Evolutionary conservation across 2,797 vertebrate species (phyloP), one percentile per base, ranked within the genome.

Genomic region (Pipistrellus pipistrellus): DNA sequence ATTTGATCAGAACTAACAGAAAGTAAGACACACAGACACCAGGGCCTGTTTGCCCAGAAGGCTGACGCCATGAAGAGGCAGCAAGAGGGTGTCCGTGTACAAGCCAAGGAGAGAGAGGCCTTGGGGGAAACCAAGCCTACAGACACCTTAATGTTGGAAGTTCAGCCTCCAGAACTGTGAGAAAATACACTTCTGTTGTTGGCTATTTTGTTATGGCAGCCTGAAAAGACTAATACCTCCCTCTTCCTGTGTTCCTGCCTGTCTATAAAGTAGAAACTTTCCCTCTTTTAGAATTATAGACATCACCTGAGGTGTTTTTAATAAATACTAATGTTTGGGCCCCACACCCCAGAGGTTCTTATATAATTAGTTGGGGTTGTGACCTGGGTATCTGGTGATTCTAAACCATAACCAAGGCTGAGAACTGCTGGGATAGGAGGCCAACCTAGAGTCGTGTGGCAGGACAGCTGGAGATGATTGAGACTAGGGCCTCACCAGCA

Each of bases 71-170:
- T 72, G 82, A 85, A 73, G 35, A 95, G 46, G 55, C n/a, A 88
- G 38, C 72, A 78, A 62, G 17, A 76, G 7, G 21, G 2, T 21
- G 25, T 57, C 23, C 51, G 53, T 4, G 9, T 35, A 51, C 23
- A 87, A 92, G 55, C 78, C 89, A 92, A 77, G 46, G 25, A 78
- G 53, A 84, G 59, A 84, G 59, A 72, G 81, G 25, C 32, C n/a
- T 57, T 64, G 59, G 85, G n/a, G 44, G 32, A 75, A 92, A 81
- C 27, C 23, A 59, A 85, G 27, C 17, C 15, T 92, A 57, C 27
- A 62, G 44, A 38, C 21, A 83, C 44, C 53, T 83, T 84, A 72
- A 88, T 78, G 53, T 88, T 94, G 32, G 21, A 83, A 10, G 35
- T 88, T 51, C 5, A 85, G 57, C n/a, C 53, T 91, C 62, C 38